These are phyloP conservation scores for Ceratothoa steindachneri DNA, from an alignment of 2,888 invertebrate genomes.

Conservation along the genomic window DNA sequence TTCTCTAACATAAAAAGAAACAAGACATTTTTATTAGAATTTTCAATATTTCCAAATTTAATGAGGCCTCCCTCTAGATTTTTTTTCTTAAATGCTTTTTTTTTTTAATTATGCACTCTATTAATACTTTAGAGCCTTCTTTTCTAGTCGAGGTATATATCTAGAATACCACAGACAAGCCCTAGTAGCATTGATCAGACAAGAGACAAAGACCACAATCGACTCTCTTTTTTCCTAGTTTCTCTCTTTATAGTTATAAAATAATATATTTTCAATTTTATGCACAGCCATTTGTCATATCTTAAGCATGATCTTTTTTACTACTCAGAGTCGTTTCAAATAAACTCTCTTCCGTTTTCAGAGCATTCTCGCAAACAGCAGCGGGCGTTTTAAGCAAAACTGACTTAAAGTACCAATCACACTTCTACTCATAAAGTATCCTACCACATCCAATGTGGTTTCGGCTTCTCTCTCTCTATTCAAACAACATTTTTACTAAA, in stretches of 20 bases:
- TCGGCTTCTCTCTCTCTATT: background rate
- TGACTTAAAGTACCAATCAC: background rate
- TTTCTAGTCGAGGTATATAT: too few relatives aligned
- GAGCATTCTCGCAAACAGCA: slow-evolving; percentile 43
- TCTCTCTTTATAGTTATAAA: background rate
- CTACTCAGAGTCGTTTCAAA: background rate
- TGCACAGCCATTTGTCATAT: too few relatives aligned
- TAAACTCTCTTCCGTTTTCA: slow-evolving; percentile 26
- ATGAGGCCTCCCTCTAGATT: too few relatives aligned
- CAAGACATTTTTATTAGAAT: too few relatives aligned
- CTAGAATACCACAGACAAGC: too few relatives aligned
- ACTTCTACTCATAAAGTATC: background rate
- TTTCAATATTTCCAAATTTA: too few relatives aligned
- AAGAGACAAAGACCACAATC: background rate
- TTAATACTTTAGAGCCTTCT: too few relatives aligned
- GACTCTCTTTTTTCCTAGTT: background rate
- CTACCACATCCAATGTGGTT: background rate
- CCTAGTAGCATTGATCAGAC: too few relatives aligned
- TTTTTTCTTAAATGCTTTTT: too few relatives aligned
- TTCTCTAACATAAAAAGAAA: too few relatives aligned
- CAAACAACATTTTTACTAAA: background rate
- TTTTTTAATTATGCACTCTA: too few relatives aligned
- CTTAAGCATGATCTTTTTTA: background rate
- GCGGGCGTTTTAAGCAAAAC: slow-evolving; percentile 39
- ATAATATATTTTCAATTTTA: background rate